Percentiles rank a stretch among this genome's conserved stretches.
These are phyloP conservation scores for Fragum whitleyi DNA, from an alignment of 2,888 invertebrate genomes.

Conservation along the genomic window DNA sequence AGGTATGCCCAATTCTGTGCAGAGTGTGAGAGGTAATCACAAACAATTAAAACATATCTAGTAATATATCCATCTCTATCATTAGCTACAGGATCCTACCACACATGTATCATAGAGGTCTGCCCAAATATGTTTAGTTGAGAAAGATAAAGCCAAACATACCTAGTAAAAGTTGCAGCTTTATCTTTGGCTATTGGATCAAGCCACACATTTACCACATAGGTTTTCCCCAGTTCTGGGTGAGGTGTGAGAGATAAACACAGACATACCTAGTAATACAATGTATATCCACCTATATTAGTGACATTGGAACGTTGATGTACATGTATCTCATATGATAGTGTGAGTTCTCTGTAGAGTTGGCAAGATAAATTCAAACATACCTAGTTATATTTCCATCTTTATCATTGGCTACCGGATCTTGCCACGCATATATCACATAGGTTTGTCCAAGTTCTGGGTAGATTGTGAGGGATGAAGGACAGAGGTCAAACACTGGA, in stretches of 20 bases:
- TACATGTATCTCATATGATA: background rate
- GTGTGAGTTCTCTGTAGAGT: background rate
- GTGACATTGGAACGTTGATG: conserved; percentile 32
- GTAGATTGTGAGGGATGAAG: conserved; percentile 38
- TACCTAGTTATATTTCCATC: conserved; percentile 50
- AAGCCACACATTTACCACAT: conserved; percentile 36
- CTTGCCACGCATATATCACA: conserved; percentile 36
- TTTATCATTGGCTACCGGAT: conserved; percentile 28
- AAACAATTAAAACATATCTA: too few species aligned
- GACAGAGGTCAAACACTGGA: conserved; percentile 44
- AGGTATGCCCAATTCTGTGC: too few species aligned
- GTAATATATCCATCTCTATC: too few species aligned
- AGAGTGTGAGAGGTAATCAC: too few species aligned
- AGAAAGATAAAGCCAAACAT: background rate
- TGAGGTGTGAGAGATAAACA: background rate
- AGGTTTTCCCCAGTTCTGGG: conserved; percentile 26
- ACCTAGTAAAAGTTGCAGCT: conserved; percentile 46
- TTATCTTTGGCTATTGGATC: conserved; percentile 29
- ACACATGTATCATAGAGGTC: conserved; percentile 32
- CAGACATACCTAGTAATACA: conserved; percentile 37
- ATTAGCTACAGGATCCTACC: conserved; percentile 16
- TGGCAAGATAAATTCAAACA: background rate
- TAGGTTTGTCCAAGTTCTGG: conserved; percentile 27
- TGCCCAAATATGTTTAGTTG: background rate
- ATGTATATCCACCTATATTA: conserved; percentile 33